Evolutionary conservation across 2,888 invertebrate species (phyloP).

Genomic region (Parnassius mnemosyne): DNA sequence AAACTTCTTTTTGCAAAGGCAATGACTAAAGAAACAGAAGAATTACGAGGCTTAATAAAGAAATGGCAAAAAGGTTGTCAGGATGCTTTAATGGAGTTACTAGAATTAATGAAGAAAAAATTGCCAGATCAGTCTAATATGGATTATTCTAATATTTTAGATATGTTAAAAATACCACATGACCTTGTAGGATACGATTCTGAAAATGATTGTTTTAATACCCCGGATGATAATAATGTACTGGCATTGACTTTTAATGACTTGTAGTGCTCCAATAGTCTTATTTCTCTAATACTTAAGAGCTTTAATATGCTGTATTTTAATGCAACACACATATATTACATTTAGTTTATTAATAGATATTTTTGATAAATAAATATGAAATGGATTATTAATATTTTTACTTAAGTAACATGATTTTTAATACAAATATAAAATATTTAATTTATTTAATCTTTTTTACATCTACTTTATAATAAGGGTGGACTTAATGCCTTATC

Average conservation of each 20-base stretch:
- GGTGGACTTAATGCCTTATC: too few relatives aligned
- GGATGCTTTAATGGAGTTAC: conserved; percentile 71
- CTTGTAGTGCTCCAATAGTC: conserved; percentile 29
- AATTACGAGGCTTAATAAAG: conserved; percentile 68
- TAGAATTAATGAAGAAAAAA: conserved; percentile 66
- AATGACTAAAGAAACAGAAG: conserved; percentile 66
- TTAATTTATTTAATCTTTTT: too few relatives aligned
- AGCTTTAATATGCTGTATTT: neutral
- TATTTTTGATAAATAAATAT: conserved; percentile 1
- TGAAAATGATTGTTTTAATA: conserved; percentile 72
- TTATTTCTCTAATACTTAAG: neutral
- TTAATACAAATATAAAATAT: too few relatives aligned
- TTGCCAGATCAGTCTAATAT: conserved; percentile 62
- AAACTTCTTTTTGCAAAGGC: conserved; percentile 57
- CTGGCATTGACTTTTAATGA: conserved; percentile 54
- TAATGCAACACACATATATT: conserved; percentile 9
- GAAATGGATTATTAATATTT: neutral
- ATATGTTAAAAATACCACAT: conserved; percentile 71
- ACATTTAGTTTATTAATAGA: neutral
- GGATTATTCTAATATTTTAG: conserved; percentile 71
- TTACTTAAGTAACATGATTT: too few relatives aligned
- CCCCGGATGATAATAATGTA: conserved; percentile 58
- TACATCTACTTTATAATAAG: too few relatives aligned
- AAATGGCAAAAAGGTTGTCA: conserved; percentile 80
- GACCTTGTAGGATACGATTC: conserved; percentile 72